phyloP scores from a whole-genome alignment of 2,888 invertebrate genomes.

The Gerosis bhagava region DNA sequence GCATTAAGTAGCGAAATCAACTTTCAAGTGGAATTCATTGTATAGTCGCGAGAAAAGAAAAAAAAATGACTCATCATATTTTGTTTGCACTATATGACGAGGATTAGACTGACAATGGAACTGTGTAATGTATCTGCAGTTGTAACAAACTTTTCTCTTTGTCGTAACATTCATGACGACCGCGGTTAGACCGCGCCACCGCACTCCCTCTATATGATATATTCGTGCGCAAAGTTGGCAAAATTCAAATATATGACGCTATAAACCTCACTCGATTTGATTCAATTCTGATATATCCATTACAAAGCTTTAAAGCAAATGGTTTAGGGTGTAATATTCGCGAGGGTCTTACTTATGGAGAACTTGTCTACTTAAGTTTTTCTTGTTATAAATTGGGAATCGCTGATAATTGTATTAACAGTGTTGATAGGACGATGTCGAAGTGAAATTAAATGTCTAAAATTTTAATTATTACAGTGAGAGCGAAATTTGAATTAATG shows the following conservation, averaged over 20 bases:
- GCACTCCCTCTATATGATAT: slow-evolving; percentile 7
- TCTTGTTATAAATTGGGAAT: no score
- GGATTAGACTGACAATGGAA: slow-evolving; percentile 5
- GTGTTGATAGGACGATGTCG: no score
- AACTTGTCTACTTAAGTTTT: no score
- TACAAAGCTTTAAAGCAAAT: slow-evolving; percentile 10
- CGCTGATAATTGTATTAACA: no score
- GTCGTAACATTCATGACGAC: slow-evolving; percentile 4
- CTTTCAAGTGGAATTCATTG: no score
- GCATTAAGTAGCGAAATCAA: no score
- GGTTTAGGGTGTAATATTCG: not conserved
- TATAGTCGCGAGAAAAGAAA: no score
- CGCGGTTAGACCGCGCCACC: not conserved
- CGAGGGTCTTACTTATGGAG: not conserved
- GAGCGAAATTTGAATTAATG: no score
- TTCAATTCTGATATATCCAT: slow-evolving; percentile 8
- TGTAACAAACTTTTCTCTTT: slow-evolving; percentile 7
- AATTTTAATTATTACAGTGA: no score
- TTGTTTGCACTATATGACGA: slow-evolving; percentile 1
- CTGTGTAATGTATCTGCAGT: slow-evolving; percentile 2
- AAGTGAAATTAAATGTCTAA: no score
- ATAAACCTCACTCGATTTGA: slow-evolving; percentile 5
- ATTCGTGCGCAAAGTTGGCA: slow-evolving; percentile 6
- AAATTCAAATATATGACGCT: slow-evolving; percentile 14
- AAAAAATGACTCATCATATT: slow-evolving; percentile 4